Evolutionary conservation across 2,113 vertebrate genomes (phyloP).

Genomic region (Xenus cinereus): DNA sequence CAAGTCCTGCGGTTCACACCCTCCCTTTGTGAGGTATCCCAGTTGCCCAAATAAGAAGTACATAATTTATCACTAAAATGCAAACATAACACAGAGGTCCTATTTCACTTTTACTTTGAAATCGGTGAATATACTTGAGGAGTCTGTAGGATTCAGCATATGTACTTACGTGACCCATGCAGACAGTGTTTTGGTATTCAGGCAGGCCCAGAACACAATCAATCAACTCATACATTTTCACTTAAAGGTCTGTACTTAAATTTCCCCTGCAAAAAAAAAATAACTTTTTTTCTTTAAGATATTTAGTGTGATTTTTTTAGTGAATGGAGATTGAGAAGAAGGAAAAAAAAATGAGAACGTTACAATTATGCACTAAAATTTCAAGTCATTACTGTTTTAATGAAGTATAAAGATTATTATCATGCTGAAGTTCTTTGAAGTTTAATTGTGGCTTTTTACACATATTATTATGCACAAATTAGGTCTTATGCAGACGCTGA

Average conservation of each 20-base stretch:
- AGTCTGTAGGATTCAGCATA: not conserved
- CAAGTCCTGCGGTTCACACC: not conserved
- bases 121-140: not conserved
- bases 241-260: not conserved
- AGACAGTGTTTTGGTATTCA: not conserved
- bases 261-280: not conserved
- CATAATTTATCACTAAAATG: not conserved
- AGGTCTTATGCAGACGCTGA: not conserved
- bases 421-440: not conserved
- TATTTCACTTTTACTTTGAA: not conserved
- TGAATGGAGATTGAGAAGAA: not conserved
- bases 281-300: not conserved
- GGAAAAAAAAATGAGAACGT: not conserved
- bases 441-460: conserved; percentile 5
- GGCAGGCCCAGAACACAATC: not conserved
- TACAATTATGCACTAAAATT: not conserved
- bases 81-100: not conserved
- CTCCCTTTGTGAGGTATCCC: not conserved
- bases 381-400: not conserved
- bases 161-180: not conserved
- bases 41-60: not conserved
- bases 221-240: not conserved
- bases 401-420: not conserved
- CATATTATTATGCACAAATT: not conserved
- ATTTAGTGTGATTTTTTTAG: not conserved